phyloP scores from a whole-genome alignment of 2,888 invertebrate genomes.

The Cyclophora albipunctata region DNA sequence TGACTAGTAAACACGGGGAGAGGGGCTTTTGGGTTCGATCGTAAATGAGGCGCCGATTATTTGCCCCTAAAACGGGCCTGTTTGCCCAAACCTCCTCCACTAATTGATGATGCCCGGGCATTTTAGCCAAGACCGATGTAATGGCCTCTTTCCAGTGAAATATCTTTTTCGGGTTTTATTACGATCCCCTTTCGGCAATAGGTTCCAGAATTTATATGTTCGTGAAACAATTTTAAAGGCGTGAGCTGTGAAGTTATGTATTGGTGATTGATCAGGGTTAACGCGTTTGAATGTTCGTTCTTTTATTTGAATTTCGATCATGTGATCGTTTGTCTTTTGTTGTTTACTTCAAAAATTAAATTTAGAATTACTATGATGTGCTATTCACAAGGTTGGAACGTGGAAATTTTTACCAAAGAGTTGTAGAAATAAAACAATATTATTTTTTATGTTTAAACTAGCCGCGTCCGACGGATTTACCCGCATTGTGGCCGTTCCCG shows the following conservation, averaged over 20 bases:
- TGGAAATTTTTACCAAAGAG: no score
- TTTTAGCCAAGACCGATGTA: slow-evolving; percentile 54
- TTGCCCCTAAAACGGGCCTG: slow-evolving; percentile 41
- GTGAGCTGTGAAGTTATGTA: not conserved
- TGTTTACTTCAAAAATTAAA: no score
- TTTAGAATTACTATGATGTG: no score
- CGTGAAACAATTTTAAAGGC: slow-evolving; percentile 8
- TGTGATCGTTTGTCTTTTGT: no score
- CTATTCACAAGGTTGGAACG: no score
- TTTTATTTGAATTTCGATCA: no score
- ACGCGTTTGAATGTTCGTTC: no score
- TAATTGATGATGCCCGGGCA: slow-evolving; percentile 55
- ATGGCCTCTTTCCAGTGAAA: slow-evolving; percentile 57
- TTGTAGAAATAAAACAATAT: no score
- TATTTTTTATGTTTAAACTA: no score
- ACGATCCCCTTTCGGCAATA: slow-evolving; percentile 7
- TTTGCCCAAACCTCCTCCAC: slow-evolving; percentile 51
- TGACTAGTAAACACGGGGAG: slow-evolving; percentile 58
- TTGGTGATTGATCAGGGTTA: no score
- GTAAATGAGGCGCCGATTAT: slow-evolving; percentile 61
- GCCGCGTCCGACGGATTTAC: no score
- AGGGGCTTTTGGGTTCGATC: slow-evolving; percentile 30
- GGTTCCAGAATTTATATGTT: not conserved
- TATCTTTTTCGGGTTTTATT: slow-evolving; percentile 51
- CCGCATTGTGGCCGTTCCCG: no score